These are phyloP conservation scores for Pseudomyrmex sp. DNA, from an alignment of 1,140 invertebrate genomes.

Conservation along the genomic window DNA sequence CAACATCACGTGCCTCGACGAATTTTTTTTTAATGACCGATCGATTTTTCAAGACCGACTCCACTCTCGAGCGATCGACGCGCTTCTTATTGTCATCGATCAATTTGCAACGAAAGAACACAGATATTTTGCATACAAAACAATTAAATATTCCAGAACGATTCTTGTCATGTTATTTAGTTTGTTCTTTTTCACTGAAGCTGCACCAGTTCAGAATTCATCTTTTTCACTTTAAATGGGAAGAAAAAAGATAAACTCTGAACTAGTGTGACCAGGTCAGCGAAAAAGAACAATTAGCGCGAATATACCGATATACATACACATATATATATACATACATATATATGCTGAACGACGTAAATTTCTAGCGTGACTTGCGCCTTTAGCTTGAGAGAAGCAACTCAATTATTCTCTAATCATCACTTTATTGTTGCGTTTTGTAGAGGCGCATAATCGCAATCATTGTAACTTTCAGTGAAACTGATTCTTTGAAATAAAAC, in stretches of 20 bases:
- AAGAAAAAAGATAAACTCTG: too few relatives aligned
- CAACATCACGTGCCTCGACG: slow-evolving; percentile 45
- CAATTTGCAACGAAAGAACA: slow-evolving; percentile 21
- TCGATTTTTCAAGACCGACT: slow-evolving; percentile 32
- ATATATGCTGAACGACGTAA: slow-evolving; percentile 31
- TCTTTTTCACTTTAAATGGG: too few relatives aligned
- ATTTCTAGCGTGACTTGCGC: slow-evolving; percentile 53
- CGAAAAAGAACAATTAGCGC: background rate
- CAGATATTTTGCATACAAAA: slow-evolving; percentile 48
- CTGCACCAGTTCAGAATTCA: too few relatives aligned
- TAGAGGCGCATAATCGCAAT: slow-evolving; percentile 43
- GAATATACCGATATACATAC: slow-evolving; percentile 24
- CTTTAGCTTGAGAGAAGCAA: slow-evolving; percentile 51
- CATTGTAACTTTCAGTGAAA: slow-evolving; percentile 70
- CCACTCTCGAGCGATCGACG: slow-evolving; percentile 15
- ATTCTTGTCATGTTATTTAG: slow-evolving; percentile 32
- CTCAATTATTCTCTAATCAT: slow-evolving; percentile 69
- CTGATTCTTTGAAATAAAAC: slow-evolving; percentile 71
- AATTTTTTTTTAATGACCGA: slow-evolving; percentile 36
- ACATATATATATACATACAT: too few relatives aligned
- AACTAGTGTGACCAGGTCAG: too few relatives aligned
- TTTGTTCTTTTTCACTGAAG: too few relatives aligned
- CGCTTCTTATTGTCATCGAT: slow-evolving; percentile 1
- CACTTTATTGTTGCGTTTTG: slow-evolving; percentile 58
- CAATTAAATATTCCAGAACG: slow-evolving; percentile 11